These are phyloP conservation scores for Scaptomyza caliginosa DNA, from an alignment of 2,888 invertebrate genomes.

Conservation along the genomic window DNA sequence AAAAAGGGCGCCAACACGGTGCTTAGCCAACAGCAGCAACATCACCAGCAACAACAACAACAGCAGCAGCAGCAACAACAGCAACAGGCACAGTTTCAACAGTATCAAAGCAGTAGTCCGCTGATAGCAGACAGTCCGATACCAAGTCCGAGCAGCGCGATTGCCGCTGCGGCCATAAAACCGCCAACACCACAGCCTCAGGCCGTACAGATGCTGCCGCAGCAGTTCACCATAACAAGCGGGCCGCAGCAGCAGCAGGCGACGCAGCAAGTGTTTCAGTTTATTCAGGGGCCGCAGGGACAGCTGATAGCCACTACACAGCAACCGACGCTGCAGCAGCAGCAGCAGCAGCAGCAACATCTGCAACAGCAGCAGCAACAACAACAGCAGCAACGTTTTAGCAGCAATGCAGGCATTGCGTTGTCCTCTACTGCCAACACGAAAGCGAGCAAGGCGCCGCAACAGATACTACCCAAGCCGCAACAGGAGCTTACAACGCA, in stretches of 20 bases:
- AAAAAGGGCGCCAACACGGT: slow-evolving; percentile 81
- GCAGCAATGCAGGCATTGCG: slow-evolving; percentile 68
- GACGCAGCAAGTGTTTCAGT: slow-evolving; percentile 80
- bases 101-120: slow-evolving; percentile 83
- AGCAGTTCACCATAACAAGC: slow-evolving; percentile 78
- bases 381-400: slow-evolving; percentile 64
- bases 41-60: slow-evolving; percentile 78
- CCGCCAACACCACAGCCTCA: slow-evolving; percentile 84
- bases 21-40: slow-evolving; percentile 68
- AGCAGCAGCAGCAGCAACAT: slow-evolving; percentile 49
- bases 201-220: slow-evolving; percentile 82
- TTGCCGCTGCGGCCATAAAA: slow-evolving; percentile 81
- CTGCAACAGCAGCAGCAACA: slow-evolving; percentile 51
- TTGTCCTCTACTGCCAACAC: slow-evolving; percentile 60
- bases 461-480: slow-evolving; percentile 87
- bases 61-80: slow-evolving; percentile 75
- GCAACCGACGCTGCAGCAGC: slow-evolving; percentile 56
- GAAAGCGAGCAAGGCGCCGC: slow-evolving; percentile 84
- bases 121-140: slow-evolving; percentile 84
- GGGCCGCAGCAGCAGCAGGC: slow-evolving; percentile 70
- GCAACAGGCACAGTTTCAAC: slow-evolving; percentile 77
- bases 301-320: slow-evolving; percentile 78
- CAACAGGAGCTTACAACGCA: slow-evolving; percentile 74
- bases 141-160: slow-evolving; percentile 83
- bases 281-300: slow-evolving; percentile 81